Evolutionary conservation across 2,113 vertebrate species (phyloP).

Genomic region (Sorex araneus): DNA sequence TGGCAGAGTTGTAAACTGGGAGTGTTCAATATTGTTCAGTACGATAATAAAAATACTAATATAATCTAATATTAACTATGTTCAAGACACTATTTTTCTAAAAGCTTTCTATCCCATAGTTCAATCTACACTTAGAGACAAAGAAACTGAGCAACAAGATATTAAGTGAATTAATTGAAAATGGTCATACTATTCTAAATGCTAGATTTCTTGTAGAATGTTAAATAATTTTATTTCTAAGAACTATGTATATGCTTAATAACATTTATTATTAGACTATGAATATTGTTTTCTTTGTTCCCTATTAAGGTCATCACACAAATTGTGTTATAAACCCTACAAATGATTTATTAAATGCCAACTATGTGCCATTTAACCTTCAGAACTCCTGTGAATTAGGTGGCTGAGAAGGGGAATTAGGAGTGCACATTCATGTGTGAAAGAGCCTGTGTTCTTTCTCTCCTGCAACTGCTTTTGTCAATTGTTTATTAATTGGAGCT

Average conservation of each 20-base stretch:
- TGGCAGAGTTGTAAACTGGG: background rate
- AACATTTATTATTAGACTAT: background rate
- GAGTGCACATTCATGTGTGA: background rate
- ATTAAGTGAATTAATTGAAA: no score
- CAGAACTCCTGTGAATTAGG: background rate
- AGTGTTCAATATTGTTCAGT: background rate
- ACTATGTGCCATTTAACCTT: background rate
- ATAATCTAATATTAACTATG: background rate
- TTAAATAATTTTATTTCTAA: background rate
- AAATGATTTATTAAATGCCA: conserved; percentile 21
- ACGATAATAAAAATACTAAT: background rate
- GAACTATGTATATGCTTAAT: background rate
- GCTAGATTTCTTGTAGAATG: background rate
- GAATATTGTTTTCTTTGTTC: background rate
- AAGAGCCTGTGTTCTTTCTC: background rate
- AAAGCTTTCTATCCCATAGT: background rate
- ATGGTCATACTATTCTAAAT: background rate
- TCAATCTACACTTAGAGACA: no score
- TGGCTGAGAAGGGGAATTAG: background rate
- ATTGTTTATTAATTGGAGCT: conserved; percentile 18
- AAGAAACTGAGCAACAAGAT: no score
- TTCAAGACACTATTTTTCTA: background rate
- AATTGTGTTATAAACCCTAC: background rate
- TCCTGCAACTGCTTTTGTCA: background rate
- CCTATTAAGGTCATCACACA: background rate